These are phyloP conservation scores for Amyelois transitella DNA, from an alignment of 1,140 invertebrate species.

Conservation along the genomic window DNA sequence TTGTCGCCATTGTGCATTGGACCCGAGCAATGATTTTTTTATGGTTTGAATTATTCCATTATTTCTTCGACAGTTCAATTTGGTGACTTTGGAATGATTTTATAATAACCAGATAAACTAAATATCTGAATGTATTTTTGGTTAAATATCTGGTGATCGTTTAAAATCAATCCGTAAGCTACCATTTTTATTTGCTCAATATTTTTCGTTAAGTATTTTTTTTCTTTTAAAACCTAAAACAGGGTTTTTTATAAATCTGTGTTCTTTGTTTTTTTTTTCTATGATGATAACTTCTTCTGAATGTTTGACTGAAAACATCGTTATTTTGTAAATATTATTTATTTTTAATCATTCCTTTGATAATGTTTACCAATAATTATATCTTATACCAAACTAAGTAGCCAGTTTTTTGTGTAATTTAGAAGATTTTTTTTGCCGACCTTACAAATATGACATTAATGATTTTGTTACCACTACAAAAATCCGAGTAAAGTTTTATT, in stretches of 20 bases:
- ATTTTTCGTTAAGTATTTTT: background rate
- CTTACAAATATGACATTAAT: no score
- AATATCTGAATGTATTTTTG: no score
- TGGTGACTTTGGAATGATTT: no score
- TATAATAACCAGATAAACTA: no score
- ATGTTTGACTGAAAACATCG: background rate
- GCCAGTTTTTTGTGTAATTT: conserved; percentile 12
- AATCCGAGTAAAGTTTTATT: no score
- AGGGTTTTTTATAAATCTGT: background rate
- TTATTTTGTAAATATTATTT: conserved; percentile 5
- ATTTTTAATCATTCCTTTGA: conserved; percentile 13
- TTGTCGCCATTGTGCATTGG: background rate
- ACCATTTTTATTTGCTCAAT: conserved; percentile 13
- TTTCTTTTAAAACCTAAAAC: background rate
- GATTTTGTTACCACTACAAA: no score
- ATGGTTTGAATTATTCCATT: background rate
- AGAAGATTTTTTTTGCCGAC: no score
- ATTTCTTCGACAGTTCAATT: background rate
- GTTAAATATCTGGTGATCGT: no score
- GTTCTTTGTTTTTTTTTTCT: background rate
- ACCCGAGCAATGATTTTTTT: background rate
- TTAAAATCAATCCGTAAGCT: no score
- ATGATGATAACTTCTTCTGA: background rate
- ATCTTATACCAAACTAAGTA: conserved; percentile 13
- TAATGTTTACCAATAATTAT: conserved; percentile 15